Conservation (phyloP, 2,888 invertebrate genomes). For the Salpingus planirostris region DNA sequence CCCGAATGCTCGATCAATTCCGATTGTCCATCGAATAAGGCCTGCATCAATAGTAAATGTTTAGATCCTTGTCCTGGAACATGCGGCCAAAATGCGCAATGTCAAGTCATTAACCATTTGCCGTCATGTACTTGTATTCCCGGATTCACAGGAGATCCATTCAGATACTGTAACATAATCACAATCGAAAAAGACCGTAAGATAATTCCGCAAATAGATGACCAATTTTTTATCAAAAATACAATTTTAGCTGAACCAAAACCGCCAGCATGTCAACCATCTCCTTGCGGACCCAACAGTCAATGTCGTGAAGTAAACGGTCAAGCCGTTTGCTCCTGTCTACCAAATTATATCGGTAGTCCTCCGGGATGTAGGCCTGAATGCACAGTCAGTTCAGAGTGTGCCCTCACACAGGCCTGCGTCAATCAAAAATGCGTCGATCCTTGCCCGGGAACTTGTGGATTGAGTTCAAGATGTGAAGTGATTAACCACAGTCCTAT, state of each 20-base stretch:
- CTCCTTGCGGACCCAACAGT: slow-evolving; percentile 59
- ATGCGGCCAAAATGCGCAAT: slow-evolving; percentile 69
- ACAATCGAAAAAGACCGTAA: too few relatives aligned
- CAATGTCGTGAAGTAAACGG: slow-evolving; percentile 45
- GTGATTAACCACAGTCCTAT: slow-evolving; percentile 77
- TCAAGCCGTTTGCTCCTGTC: slow-evolving; percentile 55
- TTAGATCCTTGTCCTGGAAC: slow-evolving; percentile 73
- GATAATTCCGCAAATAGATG: too few relatives aligned
- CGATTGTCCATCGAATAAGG: slow-evolving; percentile 69
- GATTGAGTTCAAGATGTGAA: slow-evolving; percentile 65
- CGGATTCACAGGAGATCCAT: slow-evolving; percentile 73
- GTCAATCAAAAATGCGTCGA: slow-evolving; percentile 73
- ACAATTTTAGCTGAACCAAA: too few relatives aligned
- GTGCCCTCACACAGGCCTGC: slow-evolving; percentile 69
- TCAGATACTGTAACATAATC: slow-evolving; percentile 60
- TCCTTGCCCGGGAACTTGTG: slow-evolving; percentile 75
- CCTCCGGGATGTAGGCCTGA: slow-evolving; percentile 73
- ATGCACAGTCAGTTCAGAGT: slow-evolving; percentile 75
- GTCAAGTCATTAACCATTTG: slow-evolving; percentile 73
- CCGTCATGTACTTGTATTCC: slow-evolving; percentile 70
- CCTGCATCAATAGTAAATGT: slow-evolving; percentile 75
- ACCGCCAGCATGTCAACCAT: slow-evolving; percentile 49
- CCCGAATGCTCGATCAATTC: slow-evolving; percentile 78
- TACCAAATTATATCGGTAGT: slow-evolving; percentile 59
- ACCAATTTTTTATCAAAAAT: too few relatives aligned